Base-by-base conservation (phyloP, 2,113 vertebrate genomes). In the Prietella phreatophila region DNA sequence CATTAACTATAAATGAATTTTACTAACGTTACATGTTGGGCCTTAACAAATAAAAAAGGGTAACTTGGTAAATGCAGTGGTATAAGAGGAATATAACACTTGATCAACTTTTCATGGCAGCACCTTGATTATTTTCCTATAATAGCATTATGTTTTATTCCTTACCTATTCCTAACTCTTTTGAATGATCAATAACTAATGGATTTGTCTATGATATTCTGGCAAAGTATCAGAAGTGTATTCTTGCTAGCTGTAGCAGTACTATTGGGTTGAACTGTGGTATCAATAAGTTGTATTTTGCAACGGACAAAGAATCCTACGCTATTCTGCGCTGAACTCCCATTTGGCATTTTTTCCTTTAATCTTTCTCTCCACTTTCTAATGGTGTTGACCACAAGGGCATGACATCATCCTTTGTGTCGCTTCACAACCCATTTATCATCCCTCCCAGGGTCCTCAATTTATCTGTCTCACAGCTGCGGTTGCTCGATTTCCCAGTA, bases 351-450 rank as follows among this genome's bases (percentile, higher is more conserved):
- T 50, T 58, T 36, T 88, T 33, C 39, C 75, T 73, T 84, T 33
- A 76, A 20, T 71, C 65, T 85, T 67, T 60, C 60, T 86, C 78
- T 82, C 67, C 47, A 78, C 58, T 65, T 58, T 33, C 83, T 83
- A 55, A 63, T 75, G 67, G 80, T 76, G 84, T 61, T 83, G 79
- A 88, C 80, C 86, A 78, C 69, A 90, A 82, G 55, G 47, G 87
- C 27, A 87, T 90, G 89, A 89, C 89, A 87, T 90, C 87, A 88
- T 84, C 19, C 61, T 80, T 83, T 82, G 30, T 82, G 78, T 86
- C 60, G 80, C 79, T 47, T 39, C 78, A 87, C 55, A 47, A 87
- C 78, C 88, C 84, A 87, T 90, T 89, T 56, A 88, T 90, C 87
- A 86, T 88, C 56, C 22, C 56, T 82, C 80, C 56, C 33, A 61